Percentiles rank a stretch among this genome's conserved stretches.
Evolutionary conservation across 1,140 invertebrate genomes (phyloP).

Genomic region (Vollenhovia emeryi): DNA sequence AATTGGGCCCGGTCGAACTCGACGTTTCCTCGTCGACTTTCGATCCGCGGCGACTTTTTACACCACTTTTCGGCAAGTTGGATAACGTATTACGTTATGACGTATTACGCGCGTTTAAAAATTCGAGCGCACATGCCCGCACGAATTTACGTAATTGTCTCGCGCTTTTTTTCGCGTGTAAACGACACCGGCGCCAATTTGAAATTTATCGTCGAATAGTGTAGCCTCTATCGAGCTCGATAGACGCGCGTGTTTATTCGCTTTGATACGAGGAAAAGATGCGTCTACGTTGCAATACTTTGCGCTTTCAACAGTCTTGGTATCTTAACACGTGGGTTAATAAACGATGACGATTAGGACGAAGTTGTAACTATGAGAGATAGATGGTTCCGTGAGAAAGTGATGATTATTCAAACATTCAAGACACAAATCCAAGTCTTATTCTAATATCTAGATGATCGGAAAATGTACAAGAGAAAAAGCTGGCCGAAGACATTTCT

Average conservation of each 20-base stretch:
- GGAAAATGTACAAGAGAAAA: neutral
- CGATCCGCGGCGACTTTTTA: neutral
- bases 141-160: slow-evolving; percentile 26
- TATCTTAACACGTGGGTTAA: neutral
- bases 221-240: neutral
- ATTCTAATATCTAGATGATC: slow-evolving; percentile 11
- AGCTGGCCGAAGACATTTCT: neutral
- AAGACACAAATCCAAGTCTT: neutral
- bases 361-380: neutral
- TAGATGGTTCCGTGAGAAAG: neutral
- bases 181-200: neutral
- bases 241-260: neutral
- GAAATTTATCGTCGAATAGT: neutral
- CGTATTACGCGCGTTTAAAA: neutral
- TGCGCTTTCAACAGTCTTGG: neutral
- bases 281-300: no score
- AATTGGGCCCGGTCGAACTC: slow-evolving; percentile 34
- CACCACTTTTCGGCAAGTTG: neutral
- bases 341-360: neutral
- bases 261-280: neutral
- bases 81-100: slow-evolving; percentile 36
- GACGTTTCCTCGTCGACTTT: slow-evolving; percentile 33
- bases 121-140: neutral
- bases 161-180: neutral
- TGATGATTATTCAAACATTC: slow-evolving; percentile 6